Evolutionary conservation across 2,888 invertebrate genomes (phyloP).

Genomic region (Pammene fasciana): DNA sequence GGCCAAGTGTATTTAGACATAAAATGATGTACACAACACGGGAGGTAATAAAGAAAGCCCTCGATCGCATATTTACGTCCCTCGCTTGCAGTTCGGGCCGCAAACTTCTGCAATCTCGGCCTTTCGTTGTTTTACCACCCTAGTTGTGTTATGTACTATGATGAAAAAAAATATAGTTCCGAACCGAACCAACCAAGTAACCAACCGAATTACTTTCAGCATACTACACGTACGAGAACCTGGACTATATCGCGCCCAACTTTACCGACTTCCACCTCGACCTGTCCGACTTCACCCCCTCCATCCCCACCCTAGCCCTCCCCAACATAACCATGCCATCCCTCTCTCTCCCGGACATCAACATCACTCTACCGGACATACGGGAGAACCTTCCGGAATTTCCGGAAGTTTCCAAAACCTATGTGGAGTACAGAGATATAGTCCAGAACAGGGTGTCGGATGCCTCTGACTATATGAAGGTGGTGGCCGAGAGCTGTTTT

Average conservation of each 20-base stretch:
- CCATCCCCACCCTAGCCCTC: constrained; percentile 57
- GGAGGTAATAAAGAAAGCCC: too few species aligned
- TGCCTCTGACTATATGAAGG: constrained; percentile 78
- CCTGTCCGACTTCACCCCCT: constrained; percentile 66
- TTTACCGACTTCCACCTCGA: constrained; percentile 75
- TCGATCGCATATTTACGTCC: too few species aligned
- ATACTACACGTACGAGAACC: constrained; percentile 78
- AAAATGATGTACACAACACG: too few species aligned
- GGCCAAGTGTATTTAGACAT: too few species aligned
- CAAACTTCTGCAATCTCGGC: too few species aligned
- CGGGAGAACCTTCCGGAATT: constrained; percentile 67
- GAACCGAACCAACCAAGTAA: constrained; percentile 42
- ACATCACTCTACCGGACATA: constrained; percentile 65
- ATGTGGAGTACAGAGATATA: constrained; percentile 73
- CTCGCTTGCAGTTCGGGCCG: too few species aligned
- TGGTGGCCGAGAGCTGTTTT: constrained; percentile 80
- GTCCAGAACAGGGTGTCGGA: constrained; percentile 78
- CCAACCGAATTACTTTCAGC: constrained; percentile 70
- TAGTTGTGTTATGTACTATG: too few species aligned
- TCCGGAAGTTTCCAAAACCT: constrained; percentile 69
- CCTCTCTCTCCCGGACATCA: constrained; percentile 59
- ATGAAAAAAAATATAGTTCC: background rate
- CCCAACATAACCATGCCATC: constrained; percentile 58
- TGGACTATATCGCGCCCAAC: constrained; percentile 73
- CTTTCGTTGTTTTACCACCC: too few species aligned